Evolutionary conservation across 2,113 vertebrate species (phyloP), one percentile per base, ranked within the genome.

Genomic region (Zosterops borbonicus): DNA sequence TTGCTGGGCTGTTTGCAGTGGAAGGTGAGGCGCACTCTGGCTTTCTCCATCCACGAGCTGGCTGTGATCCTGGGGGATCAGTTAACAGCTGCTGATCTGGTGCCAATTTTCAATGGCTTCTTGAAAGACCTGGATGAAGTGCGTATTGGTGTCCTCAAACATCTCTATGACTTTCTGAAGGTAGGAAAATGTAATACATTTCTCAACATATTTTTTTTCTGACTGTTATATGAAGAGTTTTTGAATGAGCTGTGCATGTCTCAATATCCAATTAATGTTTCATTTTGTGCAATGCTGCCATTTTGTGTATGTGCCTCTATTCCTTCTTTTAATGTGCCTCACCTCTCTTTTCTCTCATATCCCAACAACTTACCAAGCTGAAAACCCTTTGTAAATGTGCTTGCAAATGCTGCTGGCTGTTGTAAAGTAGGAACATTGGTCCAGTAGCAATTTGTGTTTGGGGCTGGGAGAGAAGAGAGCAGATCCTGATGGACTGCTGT

Each of bases 71-170:
- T 98, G 12, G 97, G 98, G 39, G 98, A 98, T 64, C 97, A 98
- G 80, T 47, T 98, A 8, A 98, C 97, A 9, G 97, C 98, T 19
- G 98, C 97, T 37, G 97, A 98, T 50, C 95, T 98, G 69, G 98
- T 98, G 35, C 98, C 98, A 7, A 77, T 98, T 80, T 98, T 98
- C 96, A 98, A 95, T 49, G 98, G 98, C 1, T 98, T 98, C 89
- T 77, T 98, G 82, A 98, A 98, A 87, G 98, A 98, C 89, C 96
- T 98, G 85, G 98, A 98, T 92, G 98, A 98, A 97, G 98, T 98
- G 25, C 93, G 95, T 24, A 98, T 98, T 35, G 98, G 98, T 21
- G 98, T 98, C 69, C 97, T 98, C 63, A 98, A 98, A 70, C 98
- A 98, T 55, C 98, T 98, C 2, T 98, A 97, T 71, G 98, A 98